Percentiles rank a stretch among this genome's conserved stretches.
These are phyloP conservation scores for Cynodonichthys magdalenae DNA, from an alignment of 2,797 vertebrate species.

Conservation along the genomic window DNA sequence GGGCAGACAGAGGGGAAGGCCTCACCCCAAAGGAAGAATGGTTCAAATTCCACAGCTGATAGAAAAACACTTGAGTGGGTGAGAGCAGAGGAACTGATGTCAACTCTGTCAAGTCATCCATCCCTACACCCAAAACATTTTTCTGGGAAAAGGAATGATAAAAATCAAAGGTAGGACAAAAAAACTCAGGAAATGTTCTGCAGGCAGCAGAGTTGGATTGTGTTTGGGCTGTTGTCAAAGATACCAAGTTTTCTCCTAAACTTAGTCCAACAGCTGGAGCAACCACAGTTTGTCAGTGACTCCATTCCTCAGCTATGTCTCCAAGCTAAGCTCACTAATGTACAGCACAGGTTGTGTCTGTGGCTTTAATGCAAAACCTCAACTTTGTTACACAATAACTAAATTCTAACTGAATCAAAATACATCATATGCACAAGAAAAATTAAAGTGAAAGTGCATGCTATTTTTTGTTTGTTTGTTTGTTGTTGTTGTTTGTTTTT, in stretches of 20 bases:
- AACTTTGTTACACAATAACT: background rate
- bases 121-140: conserved; percentile 37
- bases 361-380: background rate
- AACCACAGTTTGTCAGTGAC: conserved; percentile 32
- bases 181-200: conserved; percentile 13
- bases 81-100: conserved; percentile 61
- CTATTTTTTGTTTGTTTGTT: no score
- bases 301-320: conserved; percentile 22
- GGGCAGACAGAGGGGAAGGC: conserved; percentile 60
- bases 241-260: conserved; percentile 16
- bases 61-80: conserved; percentile 67
- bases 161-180: background rate
- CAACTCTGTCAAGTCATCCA: conserved; percentile 37
- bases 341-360: conserved; percentile 30
- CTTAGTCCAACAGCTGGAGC: conserved; percentile 18
- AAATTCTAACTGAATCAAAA: no score
- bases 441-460: no score
- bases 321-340: conserved; percentile 23
- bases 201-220: conserved; percentile 20
- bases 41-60: conserved; percentile 76
- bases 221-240: conserved; percentile 27
- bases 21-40: conserved; percentile 70
- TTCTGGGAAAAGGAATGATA: conserved; percentile 18
- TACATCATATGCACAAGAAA: no score
- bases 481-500: no score